Evolutionary conservation across 2,113 vertebrate species (phyloP).

Genomic region (Pseudorectes ferrugineus): DNA sequence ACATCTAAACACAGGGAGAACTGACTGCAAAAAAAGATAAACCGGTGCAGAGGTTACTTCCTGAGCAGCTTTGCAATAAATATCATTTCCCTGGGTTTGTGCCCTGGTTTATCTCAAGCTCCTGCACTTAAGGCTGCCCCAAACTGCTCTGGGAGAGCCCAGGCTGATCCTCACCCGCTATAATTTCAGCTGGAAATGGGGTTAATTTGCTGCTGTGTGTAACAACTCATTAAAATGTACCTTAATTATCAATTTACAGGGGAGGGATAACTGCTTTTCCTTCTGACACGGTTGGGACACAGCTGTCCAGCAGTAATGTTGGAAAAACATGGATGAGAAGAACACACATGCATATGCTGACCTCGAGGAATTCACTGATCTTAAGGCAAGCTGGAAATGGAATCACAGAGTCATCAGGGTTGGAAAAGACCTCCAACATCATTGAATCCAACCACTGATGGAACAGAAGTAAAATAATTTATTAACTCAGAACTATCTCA

Average conservation of each 20-base stretch:
- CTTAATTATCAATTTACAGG: conserved; percentile 87
- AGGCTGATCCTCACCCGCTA: not conserved
- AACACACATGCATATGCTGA: conserved; percentile 87
- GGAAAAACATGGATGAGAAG: conserved; percentile 89
- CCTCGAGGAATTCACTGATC: conserved; percentile 84
- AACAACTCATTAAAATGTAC: conserved; percentile 61
- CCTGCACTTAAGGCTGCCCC: not conserved
- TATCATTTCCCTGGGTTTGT: not conserved
- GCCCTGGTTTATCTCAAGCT: not conserved
- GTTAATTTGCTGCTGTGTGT: not conserved
- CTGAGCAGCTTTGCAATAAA: not conserved
- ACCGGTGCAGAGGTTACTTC: not conserved
- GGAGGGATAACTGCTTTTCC: conserved; percentile 29
- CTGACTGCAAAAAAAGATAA: conserved; percentile 65
- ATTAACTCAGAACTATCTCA: not conserved
- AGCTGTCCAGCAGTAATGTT: conserved; percentile 75
- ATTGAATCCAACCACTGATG: not conserved
- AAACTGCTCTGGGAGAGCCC: not conserved
- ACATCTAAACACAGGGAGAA: conserved; percentile 88
- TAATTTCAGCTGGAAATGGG: not conserved
- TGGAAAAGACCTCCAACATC: not conserved
- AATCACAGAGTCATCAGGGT: not conserved
- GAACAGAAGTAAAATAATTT: not conserved
- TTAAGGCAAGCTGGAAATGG: conserved; percentile 81
- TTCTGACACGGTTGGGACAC: conserved; percentile 4